Base-by-base conservation (phyloP, 1,140 invertebrate genomes). In the Pseudobourletiella spinata region DNA sequence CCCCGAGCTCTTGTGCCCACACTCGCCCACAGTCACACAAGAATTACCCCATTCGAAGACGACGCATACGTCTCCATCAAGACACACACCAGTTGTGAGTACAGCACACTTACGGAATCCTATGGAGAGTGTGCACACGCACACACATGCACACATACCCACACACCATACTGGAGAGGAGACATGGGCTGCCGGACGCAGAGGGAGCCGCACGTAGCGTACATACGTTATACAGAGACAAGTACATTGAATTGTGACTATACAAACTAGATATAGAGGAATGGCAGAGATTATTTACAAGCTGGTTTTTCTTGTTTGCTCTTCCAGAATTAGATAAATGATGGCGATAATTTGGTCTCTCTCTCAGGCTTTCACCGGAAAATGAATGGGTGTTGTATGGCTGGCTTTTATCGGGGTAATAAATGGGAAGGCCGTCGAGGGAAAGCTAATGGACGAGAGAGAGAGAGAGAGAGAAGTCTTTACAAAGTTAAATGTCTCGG, bases 401-500 rank as follows among this genome's bases (percentile, higher is more conserved):
- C 61, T 57, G 24, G 48, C 61, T 63, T 63, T 63, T 63, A 63
- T 57, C 57, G 61, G 54, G 61, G 61, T 63, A 63, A 63, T 63
- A 63, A 63, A 63, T 63, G 61, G 61, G 46, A 55, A 58, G 61
- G 57, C 48, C 54, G 54, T 59, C 46, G 39, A 57, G 54, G 25
- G 39, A 59, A 51, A 39, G 54, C 54, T 63, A 63, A 63, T 63
- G 61, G 56, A 54, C 11, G 61, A 58, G 56, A 32, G 52, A 26
- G 35, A 39, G 35, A 46, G 43, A 46, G n/a, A 22, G 43, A 55
- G 26, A 54, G 26, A 55, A 55, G 29, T 63, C 61, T 59, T 63
- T 63, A 63, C 61, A 63, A 63, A 63, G 61, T 63, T 63, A 63
- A 63, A 63, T 63, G 61, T 63, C 50, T 59, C 50, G 61, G 61